Percentiles rank a stretch among this genome's conserved stretches.
phyloP scores from a whole-genome alignment of 2,888 invertebrate species.

The Hybos culiciformis region DNA sequence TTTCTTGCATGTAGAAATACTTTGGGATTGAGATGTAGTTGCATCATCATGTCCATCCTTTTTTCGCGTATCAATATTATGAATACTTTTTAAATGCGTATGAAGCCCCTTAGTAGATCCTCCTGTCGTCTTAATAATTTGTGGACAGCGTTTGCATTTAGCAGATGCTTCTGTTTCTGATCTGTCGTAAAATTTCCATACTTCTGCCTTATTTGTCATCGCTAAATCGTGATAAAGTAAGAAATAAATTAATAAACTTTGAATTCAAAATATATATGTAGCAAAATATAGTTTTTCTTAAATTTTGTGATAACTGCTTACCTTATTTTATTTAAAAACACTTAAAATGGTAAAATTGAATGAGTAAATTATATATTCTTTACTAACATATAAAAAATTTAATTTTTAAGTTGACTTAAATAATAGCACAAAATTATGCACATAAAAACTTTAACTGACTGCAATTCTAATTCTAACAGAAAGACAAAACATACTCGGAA shows the following conservation, averaged over 20 bases:
- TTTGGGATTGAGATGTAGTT: slow-evolving; percentile 3
- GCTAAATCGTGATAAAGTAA: neutral
- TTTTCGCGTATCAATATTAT: slow-evolving; percentile 1
- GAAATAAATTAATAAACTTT: neutral
- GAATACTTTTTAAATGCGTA: slow-evolving; percentile 2
- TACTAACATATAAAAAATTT: neutral
- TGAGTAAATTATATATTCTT: neutral
- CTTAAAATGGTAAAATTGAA: neutral
- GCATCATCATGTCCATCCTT: slow-evolving; percentile 2
- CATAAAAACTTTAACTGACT: neutral
- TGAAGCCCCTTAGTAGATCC: neutral
- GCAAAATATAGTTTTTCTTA: slow-evolving; percentile 1
- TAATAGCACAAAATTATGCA: neutral
- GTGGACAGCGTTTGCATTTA: slow-evolving; percentile 1
- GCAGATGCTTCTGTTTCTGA: slow-evolving; percentile 1
- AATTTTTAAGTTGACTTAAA: neutral
- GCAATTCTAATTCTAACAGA: neutral
- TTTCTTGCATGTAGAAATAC: slow-evolving; percentile 1
- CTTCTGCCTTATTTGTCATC: slow-evolving; percentile 1
- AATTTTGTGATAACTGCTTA: neutral
- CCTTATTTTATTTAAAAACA: neutral
- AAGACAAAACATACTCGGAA: neutral
- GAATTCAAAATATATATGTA: neutral
- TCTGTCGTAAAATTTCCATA: neutral
- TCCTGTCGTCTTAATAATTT: neutral